phyloP scores from a whole-genome alignment of 2,888 invertebrate species.

The Rotaria sp. region DNA sequence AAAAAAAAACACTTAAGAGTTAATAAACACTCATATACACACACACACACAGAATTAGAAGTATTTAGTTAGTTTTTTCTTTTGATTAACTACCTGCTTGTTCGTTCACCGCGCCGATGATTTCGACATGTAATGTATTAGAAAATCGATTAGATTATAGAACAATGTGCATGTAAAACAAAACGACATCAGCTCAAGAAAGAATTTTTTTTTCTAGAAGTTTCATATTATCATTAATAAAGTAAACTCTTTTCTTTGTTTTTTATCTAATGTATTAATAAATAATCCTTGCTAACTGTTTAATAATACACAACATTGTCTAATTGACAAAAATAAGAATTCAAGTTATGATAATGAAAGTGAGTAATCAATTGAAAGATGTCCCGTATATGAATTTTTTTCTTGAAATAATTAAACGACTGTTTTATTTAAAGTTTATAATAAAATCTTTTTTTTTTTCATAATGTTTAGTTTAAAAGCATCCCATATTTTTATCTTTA shows the following conservation, averaged over 20 bases:
- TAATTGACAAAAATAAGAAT: too few relatives aligned
- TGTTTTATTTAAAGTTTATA: neutral
- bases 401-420: too few relatives aligned
- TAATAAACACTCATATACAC: neutral
- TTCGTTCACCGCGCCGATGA: neutral
- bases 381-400: too few relatives aligned
- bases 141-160: neutral
- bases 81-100: neutral
- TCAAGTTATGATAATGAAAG: too few relatives aligned
- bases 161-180: neutral
- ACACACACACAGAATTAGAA: neutral
- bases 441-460: too few relatives aligned
- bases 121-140: neutral
- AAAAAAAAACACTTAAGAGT: neutral
- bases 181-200: neutral
- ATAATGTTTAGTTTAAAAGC: too few relatives aligned
- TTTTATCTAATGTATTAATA: too few relatives aligned
- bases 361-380: too few relatives aligned
- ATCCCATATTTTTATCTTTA: neutral
- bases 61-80: neutral
- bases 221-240: neutral
- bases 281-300: too few relatives aligned
- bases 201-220: neutral
- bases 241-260: neutral
- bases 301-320: too few relatives aligned